Conservation (phyloP, 2,888 invertebrate species). For the Icerya purchasi region DNA sequence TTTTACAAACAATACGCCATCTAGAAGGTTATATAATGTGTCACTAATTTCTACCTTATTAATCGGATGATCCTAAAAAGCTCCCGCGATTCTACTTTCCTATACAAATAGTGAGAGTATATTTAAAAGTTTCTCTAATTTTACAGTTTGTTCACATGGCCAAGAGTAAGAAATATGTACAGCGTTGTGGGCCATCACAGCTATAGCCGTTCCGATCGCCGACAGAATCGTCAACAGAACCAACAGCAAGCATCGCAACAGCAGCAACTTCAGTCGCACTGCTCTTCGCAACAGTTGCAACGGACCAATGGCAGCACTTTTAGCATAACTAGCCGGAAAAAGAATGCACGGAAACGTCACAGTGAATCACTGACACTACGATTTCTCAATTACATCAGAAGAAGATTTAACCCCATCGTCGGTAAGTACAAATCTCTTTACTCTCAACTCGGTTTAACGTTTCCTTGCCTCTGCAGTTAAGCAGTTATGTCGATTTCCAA, state of each 20-base stretch:
- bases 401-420: conserved; percentile 21
- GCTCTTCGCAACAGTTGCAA: conserved; percentile 6
- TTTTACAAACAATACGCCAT: no score
- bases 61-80: no score
- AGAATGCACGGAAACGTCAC: conserved; percentile 14
- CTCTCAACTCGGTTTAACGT: no score
- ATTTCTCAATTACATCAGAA: conserved; percentile 22
- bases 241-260: conserved; percentile 13
- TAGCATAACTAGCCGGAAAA: conserved; percentile 13
- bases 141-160: background rate
- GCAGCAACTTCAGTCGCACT: conserved; percentile 8
- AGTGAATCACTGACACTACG: conserved; percentile 20
- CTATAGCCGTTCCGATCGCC: conserved; percentile 18
- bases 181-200: conserved; percentile 21
- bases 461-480: no score
- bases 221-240: conserved; percentile 15
- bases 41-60: no score
- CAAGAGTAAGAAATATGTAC: conserved; percentile 17
- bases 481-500: no score
- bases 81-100: no score
- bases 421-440: no score
- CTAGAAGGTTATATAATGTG: no score
- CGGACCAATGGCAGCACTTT: conserved; percentile 8
- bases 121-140: background rate
- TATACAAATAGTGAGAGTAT: no score